Evolutionary conservation across 2,888 invertebrate genomes (phyloP).

Genomic region (Nomada flava): DNA sequence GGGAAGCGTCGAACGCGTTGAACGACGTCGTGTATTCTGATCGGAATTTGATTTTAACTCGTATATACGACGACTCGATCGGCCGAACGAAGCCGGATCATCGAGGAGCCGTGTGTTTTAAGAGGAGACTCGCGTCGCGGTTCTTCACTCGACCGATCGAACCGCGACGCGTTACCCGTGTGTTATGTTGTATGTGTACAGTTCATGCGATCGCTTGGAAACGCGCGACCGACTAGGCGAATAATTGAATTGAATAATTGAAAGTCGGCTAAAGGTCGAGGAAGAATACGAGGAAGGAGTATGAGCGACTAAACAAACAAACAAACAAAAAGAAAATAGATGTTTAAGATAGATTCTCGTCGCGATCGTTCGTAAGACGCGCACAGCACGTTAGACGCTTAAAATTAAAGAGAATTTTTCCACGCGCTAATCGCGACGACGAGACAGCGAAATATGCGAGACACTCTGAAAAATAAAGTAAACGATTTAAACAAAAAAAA

Average conservation of each 20-base stretch:
- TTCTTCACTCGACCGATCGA: slow-evolving; percentile 12
- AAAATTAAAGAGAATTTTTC: slow-evolving; percentile 20
- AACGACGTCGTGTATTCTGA: slow-evolving; percentile 38
- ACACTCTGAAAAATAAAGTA: slow-evolving; percentile 9
- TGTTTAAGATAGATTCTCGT: slow-evolving; percentile 40
- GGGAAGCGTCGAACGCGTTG: background rate
- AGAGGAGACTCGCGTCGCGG: slow-evolving; percentile 24
- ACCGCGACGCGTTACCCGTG: slow-evolving; percentile 13
- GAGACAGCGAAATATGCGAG: slow-evolving; percentile 4
- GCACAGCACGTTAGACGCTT: slow-evolving; percentile 59
- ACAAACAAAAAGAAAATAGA: slow-evolving; percentile 3
- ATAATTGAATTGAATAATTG: slow-evolving; percentile 1
- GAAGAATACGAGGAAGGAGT: background rate
- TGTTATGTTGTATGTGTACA: slow-evolving; percentile 28
- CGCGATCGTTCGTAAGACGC: slow-evolving; percentile 54
- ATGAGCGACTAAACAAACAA: slow-evolving; percentile 14
- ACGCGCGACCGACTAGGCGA: slow-evolving; percentile 1
- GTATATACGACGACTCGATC: slow-evolving; percentile 20
- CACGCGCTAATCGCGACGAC: slow-evolving; percentile 47
- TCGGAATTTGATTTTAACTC: slow-evolving; percentile 27
- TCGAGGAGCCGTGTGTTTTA: slow-evolving; percentile 32
- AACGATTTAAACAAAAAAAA: background rate
- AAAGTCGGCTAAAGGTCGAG: background rate
- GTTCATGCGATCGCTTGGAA: slow-evolving; percentile 20
- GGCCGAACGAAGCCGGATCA: background rate